Percentiles rank a stretch among this genome's conserved stretches.
Evolutionary conservation across 2,888 invertebrate species (phyloP).

Genomic region (Labia minor): DNA sequence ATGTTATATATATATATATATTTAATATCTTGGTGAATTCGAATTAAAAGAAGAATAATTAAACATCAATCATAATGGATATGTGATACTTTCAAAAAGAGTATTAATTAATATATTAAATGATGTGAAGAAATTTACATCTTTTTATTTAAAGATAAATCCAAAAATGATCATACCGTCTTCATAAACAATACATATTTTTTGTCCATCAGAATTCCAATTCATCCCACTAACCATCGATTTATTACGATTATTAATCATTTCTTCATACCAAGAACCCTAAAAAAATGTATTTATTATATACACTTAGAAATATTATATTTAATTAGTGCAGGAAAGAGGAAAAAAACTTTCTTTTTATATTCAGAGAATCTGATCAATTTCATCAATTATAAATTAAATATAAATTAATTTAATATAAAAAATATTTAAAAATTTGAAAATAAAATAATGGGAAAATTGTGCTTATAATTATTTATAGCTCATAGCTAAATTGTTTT

Average conservation of each 20-base stretch:
- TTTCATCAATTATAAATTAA: background rate
- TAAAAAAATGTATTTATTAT: conserved; percentile 39
- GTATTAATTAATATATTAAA: background rate
- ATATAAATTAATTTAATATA: no score
- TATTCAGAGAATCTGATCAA: background rate
- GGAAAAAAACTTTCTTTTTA: background rate
- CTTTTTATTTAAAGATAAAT: background rate
- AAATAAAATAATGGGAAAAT: no score
- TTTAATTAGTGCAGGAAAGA: background rate
- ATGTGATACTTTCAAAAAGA: background rate
- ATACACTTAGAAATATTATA: background rate
- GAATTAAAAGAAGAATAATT: conserved; percentile 16
- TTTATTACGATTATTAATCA: conserved; percentile 98
- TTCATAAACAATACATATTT: conserved; percentile 97
- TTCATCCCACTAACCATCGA: conserved; percentile 93
- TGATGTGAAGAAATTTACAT: background rate
- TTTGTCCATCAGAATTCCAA: conserved; percentile 95
- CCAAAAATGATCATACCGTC: conserved; percentile 53
- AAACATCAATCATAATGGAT: conserved; percentile 1
- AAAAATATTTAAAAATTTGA: no score
- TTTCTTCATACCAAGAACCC: conserved; percentile 97
- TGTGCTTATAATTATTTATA: no score
- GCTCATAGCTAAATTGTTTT: no score
- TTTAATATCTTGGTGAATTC: no score
- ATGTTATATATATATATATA: no score